phyloP scores from a whole-genome alignment of 2,113 vertebrate species.

The Cryptotis parvus region DNA sequence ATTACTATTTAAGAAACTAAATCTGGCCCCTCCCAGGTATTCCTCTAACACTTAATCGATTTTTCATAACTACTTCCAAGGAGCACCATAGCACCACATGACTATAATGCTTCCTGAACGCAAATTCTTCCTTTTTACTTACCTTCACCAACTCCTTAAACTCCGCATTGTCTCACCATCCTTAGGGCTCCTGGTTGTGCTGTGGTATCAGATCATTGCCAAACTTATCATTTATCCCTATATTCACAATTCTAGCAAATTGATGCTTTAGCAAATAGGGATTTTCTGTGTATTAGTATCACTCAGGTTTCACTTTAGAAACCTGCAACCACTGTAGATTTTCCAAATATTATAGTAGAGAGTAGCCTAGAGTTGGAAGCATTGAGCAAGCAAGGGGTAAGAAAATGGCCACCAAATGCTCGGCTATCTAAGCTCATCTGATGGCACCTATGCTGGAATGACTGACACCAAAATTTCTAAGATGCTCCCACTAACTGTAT shows the following conservation, averaged over 20 bases:
- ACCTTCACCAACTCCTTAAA: not conserved
- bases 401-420: not conserved
- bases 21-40: not conserved
- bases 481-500: not conserved
- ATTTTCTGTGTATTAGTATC: not conserved
- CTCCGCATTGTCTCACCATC: not conserved
- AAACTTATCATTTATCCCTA: not conserved
- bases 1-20: conserved; percentile 17
- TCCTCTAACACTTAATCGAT: not conserved
- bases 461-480: not conserved
- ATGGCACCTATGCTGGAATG: not conserved
- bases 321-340: not conserved
- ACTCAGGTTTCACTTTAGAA: not conserved
- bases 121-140: conserved; percentile 12
- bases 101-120: not conserved
- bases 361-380: too few relatives aligned
- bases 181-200: not conserved
- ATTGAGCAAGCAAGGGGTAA: not conserved
- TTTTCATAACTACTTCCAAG: not conserved
- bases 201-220: not conserved
- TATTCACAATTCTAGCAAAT: not conserved
- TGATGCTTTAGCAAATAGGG: not conserved
- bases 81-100: not conserved
- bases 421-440: not conserved
- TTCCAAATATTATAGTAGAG: not conserved